Base-by-base conservation (phyloP, 2,797 vertebrate species). In the Buphagus erythrorhynchus region DNA sequence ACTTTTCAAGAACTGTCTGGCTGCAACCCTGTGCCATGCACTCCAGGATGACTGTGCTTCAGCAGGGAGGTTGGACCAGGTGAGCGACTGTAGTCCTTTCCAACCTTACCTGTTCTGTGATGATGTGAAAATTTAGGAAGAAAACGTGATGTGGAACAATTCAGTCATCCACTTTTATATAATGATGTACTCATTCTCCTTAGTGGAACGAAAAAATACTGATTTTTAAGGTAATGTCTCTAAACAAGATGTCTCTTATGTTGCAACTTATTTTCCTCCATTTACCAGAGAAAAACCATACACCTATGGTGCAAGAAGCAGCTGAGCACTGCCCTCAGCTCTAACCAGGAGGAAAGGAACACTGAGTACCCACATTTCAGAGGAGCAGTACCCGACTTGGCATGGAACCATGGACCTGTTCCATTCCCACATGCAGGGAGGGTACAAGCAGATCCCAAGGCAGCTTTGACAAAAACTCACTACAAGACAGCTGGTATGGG, bases 381-480 rank as follows among this genome's bases (percentile, higher is more conserved):
- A 66, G 46, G 4, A 88, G 35, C 6, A 17, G 33, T 9, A 24
- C 11, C 9, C 35, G 69, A n/a, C 20, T 40, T 38, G 29, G n/a
- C 4, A 59, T 19, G 0, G 13, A 16, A 33, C 24, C 0, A 0
- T 9, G 54, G 71, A 42, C 31, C 16, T 6, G 1, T 13, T 38
- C 24, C 14, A 35, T 11, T 15, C 35, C 31, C 43, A 52, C 8
- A 3, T 5, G 7, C 3, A 31, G 10, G 2, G 3, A 21, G 5
- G 10, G 5, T 35, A 62, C 1, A 6, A 74, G 52, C 22, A 67
- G 48, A 65, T 67, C 22, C 28, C 1, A 0, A 25, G 0, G 0
- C 8, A 48, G 42, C 25, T 72, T 78, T 86, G 54, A 63, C 2
- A 0, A 45, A 49, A 85, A 11, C 19, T 79, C 43, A 36, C 20